Evolutionary conservation across 2,888 invertebrate genomes (phyloP).

Genomic region (Macropis europaea): DNA sequence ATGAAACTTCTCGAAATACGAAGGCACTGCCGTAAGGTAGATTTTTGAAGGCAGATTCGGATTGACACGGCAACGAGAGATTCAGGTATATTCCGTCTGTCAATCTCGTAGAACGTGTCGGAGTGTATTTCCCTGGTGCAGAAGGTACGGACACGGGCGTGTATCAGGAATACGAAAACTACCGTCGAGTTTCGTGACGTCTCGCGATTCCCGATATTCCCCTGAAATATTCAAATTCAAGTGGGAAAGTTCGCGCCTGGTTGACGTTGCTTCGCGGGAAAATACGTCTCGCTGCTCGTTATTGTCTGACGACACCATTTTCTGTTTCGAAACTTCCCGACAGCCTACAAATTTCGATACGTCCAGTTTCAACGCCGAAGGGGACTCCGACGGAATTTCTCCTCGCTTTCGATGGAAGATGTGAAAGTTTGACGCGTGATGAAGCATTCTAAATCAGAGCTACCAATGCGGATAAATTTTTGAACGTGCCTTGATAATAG

Average conservation of each 20-base stretch:
- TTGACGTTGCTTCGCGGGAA: not conserved
- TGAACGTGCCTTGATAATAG: too few species aligned
- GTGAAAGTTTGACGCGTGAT: too few species aligned
- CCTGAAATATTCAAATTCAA: constrained; percentile 22
- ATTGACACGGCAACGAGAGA: not conserved
- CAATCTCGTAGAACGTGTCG: constrained; percentile 34
- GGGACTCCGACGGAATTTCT: too few species aligned
- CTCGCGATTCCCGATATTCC: constrained; percentile 7
- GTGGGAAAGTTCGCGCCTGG: not conserved
- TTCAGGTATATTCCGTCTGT: not conserved
- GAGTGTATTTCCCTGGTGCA: not conserved
- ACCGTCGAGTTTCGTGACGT: constrained; percentile 12
- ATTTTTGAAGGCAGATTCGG: not conserved
- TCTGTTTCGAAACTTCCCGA: too few species aligned
- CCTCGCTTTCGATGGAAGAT: too few species aligned
- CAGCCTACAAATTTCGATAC: too few species aligned
- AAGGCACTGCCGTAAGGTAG: too few species aligned
- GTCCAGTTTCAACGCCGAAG: too few species aligned
- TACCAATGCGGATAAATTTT: too few species aligned
- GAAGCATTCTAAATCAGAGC: too few species aligned
- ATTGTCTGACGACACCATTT: not conserved
- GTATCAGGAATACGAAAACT: constrained; percentile 1
- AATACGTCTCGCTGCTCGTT: not conserved
- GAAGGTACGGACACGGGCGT: not conserved
- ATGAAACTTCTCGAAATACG: too few species aligned